These are phyloP conservation scores for Sardinella longiceps DNA, from an alignment of 2,797 vertebrate genomes.

Conservation along the genomic window DNA sequence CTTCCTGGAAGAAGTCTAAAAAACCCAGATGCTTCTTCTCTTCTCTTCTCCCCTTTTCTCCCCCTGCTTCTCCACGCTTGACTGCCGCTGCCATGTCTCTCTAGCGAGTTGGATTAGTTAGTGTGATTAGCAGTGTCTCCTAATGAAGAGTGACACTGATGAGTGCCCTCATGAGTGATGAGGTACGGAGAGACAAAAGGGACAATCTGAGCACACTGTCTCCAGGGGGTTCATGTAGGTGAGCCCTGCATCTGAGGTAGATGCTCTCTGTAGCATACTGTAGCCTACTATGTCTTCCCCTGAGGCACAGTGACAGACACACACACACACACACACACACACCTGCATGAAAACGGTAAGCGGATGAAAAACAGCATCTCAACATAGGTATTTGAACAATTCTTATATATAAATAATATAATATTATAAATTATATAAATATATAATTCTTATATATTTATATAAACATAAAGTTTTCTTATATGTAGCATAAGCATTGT, in stretches of 20 bases:
- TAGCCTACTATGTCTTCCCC: too few species aligned
- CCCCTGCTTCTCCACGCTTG: not conserved
- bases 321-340: too few species aligned
- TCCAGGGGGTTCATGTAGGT: not conserved
- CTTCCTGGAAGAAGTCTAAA: too few species aligned
- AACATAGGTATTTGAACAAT: too few species aligned
- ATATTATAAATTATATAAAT: too few species aligned
- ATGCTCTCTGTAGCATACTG: too few species aligned
- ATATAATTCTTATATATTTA: too few species aligned
- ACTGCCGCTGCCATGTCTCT: not conserved
- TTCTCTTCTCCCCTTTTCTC: conserved; percentile 17
- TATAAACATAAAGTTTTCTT: too few species aligned
- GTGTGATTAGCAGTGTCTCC: not conserved
- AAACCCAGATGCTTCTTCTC: not conserved
- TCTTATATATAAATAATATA: too few species aligned
- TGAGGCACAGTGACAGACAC: too few species aligned
- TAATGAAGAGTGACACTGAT: conserved; percentile 1
- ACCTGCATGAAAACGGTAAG: too few species aligned
- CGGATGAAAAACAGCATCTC: too few species aligned
- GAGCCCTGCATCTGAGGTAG: not conserved
- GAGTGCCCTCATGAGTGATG: not conserved
- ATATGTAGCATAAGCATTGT: not conserved
- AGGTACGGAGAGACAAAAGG: not conserved
- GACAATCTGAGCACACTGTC: not conserved
- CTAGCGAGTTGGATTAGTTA: not conserved